phyloP scores from a whole-genome alignment of 2,797 vertebrate species.

The Lagorchestes hirsutus region DNA sequence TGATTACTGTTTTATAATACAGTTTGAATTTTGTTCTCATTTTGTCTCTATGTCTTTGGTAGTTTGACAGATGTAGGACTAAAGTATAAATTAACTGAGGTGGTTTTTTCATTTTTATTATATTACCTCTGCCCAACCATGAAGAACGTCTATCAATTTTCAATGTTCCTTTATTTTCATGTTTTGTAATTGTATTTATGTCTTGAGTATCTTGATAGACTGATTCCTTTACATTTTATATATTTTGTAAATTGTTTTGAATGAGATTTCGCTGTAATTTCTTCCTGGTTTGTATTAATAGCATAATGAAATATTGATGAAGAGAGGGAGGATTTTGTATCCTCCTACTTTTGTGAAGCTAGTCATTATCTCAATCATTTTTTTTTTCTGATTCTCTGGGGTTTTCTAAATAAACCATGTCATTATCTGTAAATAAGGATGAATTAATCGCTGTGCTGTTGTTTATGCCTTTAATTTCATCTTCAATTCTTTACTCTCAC shows the following conservation, averaged over 20 bases:
- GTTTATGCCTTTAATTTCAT: neutral
- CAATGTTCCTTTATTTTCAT: neutral
- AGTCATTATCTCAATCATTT: neutral
- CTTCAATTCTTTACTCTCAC: neutral
- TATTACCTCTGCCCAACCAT: neutral
- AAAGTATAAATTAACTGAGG: neutral
- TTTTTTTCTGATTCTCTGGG: neutral
- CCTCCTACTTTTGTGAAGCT: neutral
- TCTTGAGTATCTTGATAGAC: neutral
- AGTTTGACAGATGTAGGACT: neutral
- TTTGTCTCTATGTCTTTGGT: neutral
- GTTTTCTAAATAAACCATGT: neutral
- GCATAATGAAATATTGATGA: neutral
- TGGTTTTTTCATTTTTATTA: neutral
- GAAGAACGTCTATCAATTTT: neutral
- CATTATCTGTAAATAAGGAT: neutral
- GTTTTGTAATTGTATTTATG: neutral
- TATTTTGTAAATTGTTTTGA: neutral
- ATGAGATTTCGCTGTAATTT: neutral
- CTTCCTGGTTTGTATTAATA: neutral
- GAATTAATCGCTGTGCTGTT: neutral
- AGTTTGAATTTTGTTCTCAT: neutral
- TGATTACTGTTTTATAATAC: neutral
- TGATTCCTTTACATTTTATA: neutral
- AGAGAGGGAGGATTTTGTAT: neutral